phyloP scores from a whole-genome alignment of 2,113 vertebrate species.

The Neodon shergylaensis region DNA sequence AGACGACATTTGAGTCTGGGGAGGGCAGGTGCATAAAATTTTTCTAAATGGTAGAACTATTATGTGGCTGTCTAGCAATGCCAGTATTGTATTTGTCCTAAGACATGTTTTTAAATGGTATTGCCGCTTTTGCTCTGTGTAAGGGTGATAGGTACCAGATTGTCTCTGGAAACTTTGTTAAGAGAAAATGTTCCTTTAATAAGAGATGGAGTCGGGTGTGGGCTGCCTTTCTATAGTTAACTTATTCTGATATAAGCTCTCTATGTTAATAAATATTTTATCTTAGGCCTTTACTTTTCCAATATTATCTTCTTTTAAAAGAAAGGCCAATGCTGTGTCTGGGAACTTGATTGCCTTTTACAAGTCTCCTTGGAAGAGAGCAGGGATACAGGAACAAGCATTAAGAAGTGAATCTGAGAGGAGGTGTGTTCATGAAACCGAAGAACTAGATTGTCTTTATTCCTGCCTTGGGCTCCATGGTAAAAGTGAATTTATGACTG shows the following conservation, averaged over 20 bases:
- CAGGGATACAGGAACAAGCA: not conserved
- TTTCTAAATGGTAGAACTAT: not conserved
- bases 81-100: not conserved
- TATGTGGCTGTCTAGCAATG: not conserved
- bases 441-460: not conserved
- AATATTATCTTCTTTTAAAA: not conserved
- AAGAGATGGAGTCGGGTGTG: not conserved
- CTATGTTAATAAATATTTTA: not conserved
- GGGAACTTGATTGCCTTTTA: constrained; percentile 16
- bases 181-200: not conserved
- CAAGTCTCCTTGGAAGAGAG: not conserved
- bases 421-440: not conserved
- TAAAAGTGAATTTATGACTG: not conserved
- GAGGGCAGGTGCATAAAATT: not conserved
- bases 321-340: not conserved
- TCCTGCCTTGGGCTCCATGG: rapidly evolving
- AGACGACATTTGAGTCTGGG: not conserved
- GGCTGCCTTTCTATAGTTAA: not conserved
- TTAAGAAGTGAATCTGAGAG: not conserved
- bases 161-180: not conserved
- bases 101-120: not conserved
- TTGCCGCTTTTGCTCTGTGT: not conserved
- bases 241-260: not conserved
- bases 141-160: not conserved
- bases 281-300: not conserved